These are phyloP conservation scores for Thera britannica DNA, from an alignment of 2,888 invertebrate species.

Conservation along the genomic window DNA sequence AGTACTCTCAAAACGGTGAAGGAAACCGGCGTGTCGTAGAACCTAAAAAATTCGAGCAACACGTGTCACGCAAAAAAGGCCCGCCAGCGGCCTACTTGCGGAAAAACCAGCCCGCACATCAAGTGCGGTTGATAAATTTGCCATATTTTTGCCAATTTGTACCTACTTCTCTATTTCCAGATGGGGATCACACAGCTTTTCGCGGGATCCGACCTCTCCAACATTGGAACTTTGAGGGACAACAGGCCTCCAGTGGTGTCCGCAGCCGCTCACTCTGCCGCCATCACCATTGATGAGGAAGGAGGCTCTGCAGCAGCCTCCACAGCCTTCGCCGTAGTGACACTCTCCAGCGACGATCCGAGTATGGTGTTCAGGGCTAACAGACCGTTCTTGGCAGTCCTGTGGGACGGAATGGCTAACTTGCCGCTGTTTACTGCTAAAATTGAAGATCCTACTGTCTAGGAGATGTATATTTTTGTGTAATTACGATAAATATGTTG, in stretches of 20 bases:
- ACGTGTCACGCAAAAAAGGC: too few species aligned
- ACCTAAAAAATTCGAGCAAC: too few species aligned
- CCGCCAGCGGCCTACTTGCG: too few species aligned
- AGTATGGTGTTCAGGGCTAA: constrained; percentile 66
- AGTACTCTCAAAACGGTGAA: too few species aligned
- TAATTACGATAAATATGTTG: too few species aligned
- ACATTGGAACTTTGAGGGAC: constrained; percentile 56
- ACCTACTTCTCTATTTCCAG: constrained; percentile 54
- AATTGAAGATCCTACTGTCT: constrained; percentile 71
- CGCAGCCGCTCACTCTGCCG: constrained; percentile 78
- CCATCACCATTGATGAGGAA: constrained; percentile 80
- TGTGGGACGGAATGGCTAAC: constrained; percentile 74
- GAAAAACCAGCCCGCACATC: too few species aligned
- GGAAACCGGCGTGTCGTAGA: too few species aligned
- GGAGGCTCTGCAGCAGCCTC: constrained; percentile 80
- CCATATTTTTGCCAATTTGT: background rate
- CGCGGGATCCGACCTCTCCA: constrained; percentile 63
- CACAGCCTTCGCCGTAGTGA: constrained; percentile 72
- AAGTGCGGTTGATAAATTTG: too few species aligned
- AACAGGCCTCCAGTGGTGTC: constrained; percentile 64
- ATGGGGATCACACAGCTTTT: constrained; percentile 78
- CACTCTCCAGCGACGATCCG: constrained; percentile 74
- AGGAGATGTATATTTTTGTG: background rate
- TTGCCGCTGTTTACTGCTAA: constrained; percentile 80
- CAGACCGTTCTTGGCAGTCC: constrained; percentile 78